These are phyloP conservation scores for Agrochola litura DNA, from an alignment of 2,888 invertebrate genomes.

Conservation along the genomic window DNA sequence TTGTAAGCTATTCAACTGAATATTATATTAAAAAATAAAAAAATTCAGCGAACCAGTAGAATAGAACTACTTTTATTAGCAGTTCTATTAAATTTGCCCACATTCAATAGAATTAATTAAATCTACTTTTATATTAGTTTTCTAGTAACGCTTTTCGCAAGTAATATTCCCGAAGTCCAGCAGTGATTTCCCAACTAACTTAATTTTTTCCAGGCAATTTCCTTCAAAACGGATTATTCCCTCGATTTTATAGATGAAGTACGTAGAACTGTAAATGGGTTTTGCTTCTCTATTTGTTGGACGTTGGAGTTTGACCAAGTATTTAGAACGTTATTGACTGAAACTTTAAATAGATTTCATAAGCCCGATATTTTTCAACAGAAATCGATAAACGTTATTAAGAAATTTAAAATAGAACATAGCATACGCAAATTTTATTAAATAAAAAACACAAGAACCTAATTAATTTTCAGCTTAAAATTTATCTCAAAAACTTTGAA, in stretches of 20 bases:
- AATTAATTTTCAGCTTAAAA: too few species aligned
- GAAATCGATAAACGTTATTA: background rate
- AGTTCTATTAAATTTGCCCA: background rate
- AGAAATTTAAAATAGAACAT: background rate
- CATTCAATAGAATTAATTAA: background rate
- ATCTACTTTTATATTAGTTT: constrained; percentile 13
- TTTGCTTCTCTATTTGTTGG: constrained; percentile 22
- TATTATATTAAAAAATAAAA: background rate
- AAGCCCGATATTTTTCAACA: background rate
- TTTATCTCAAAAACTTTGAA: too few species aligned
- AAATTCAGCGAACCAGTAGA: background rate
- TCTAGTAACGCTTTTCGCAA: constrained; percentile 25
- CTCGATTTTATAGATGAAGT: constrained; percentile 34
- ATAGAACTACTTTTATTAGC: background rate
- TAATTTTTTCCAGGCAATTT: constrained; percentile 58
- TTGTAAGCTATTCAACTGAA: background rate
- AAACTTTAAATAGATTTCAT: background rate
- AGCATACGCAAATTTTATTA: constrained; percentile 21
- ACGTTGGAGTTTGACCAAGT: background rate
- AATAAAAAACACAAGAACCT: background rate
- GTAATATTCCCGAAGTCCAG: constrained; percentile 39
- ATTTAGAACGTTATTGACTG: background rate
- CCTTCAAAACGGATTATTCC: constrained; percentile 50
- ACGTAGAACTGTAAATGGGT: constrained; percentile 22
- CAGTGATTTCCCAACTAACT: constrained; percentile 49